Percentiles rank a stretch among this genome's conserved stretches.
Conservation (phyloP, 2,797 vertebrate species). For the Hippocampus kuda region DNA sequence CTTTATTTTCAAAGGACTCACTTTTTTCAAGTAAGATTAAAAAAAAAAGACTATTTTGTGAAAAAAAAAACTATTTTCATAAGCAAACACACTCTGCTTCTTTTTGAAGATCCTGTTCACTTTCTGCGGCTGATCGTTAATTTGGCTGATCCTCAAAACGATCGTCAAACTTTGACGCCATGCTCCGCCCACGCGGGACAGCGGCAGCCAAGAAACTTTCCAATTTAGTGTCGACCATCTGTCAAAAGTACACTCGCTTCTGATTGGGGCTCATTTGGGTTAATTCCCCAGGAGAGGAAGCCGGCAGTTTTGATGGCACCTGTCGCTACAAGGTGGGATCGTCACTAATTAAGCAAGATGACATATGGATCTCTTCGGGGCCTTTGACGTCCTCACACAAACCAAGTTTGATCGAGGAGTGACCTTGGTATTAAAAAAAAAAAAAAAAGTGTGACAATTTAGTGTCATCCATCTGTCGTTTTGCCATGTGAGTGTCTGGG, state of each 20-base stretch:
- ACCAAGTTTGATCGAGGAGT: not conserved
- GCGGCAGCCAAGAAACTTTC: not conserved
- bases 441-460: not conserved
- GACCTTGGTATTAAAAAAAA: not conserved
- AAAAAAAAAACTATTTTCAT: too few species aligned
- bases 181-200: not conserved
- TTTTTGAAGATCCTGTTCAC: too few species aligned
- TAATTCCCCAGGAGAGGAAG: not conserved
- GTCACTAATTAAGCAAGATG: not conserved
- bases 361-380: not conserved
- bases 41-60: too few species aligned
- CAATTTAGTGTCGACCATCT: conserved; percentile 3
- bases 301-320: not conserved
- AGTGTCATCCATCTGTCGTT: not conserved
- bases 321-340: not conserved
- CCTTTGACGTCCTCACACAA: not conserved
- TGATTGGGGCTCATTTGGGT: not conserved
- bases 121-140: too few species aligned
- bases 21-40: too few species aligned
- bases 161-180: not conserved
- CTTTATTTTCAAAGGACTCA: too few species aligned
- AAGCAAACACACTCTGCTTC: too few species aligned
- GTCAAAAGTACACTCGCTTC: not conserved
- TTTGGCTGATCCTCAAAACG: not conserved
- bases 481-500: not conserved